These are phyloP conservation scores for Tenthredo mesomela DNA, from an alignment of 2,888 invertebrate genomes.

Conservation along the genomic window DNA sequence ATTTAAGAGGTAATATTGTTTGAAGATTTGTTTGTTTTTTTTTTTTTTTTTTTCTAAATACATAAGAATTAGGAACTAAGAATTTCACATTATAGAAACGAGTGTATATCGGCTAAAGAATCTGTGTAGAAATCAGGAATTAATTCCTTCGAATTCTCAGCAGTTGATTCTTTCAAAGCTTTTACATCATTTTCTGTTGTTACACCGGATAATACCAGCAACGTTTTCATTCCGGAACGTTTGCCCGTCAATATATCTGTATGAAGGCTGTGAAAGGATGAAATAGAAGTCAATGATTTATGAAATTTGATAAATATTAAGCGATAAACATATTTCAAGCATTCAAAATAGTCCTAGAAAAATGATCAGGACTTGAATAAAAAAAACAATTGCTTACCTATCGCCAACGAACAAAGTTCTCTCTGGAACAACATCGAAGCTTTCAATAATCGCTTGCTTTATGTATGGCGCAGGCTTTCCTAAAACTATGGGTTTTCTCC, in stretches of 20 bases:
- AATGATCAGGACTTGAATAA: no score
- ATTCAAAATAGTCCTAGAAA: neutral
- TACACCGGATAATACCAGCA: constrained; percentile 33
- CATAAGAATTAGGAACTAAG: neutral
- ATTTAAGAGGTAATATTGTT: neutral
- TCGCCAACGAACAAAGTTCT: constrained; percentile 84
- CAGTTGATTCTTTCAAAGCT: neutral
- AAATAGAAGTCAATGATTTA: neutral
- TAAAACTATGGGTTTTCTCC: constrained; percentile 79
- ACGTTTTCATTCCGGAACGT: constrained; percentile 32
- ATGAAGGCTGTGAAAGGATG: neutral
- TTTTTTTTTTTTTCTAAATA: neutral
- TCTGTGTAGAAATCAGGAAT: constrained; percentile 30
- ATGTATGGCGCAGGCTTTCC: constrained; percentile 82
- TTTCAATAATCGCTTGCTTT: constrained; percentile 77
- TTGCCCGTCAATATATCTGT: constrained; percentile 16
- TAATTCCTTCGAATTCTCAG: neutral
- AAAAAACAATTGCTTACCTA: constrained; percentile 50
- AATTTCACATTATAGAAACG: neutral
- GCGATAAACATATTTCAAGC: neutral
- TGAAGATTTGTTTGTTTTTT: neutral
- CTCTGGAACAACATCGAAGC: constrained; percentile 79
- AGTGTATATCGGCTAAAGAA: constrained; percentile 16
- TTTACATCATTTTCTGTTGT: neutral
- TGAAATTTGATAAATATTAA: neutral